Base-by-base conservation (phyloP, 2,113 vertebrate genomes). In the Lepisosteus osseus region DNA sequence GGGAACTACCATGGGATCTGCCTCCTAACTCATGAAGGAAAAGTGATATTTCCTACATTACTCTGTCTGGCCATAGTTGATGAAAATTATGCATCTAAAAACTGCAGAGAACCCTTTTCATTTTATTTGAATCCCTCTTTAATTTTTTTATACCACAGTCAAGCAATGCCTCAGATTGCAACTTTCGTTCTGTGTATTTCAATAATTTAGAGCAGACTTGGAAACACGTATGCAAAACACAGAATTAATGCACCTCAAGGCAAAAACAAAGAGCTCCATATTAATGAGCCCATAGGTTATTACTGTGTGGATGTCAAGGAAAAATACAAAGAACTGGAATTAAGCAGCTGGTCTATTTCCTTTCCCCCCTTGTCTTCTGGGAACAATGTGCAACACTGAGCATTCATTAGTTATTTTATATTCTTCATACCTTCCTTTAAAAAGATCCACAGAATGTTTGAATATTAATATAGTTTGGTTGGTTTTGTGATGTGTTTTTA, bases 351-450 rank as follows among this genome's bases (percentile, higher is more conserved):
- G 8, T 45, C 9, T 41, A 6, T 55, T 69, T 44, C 3, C 11
- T 69, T 61, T 69, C 59, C 29, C 41, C n/a, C 11, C 12, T 41
- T 64, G n/a, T 74, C 61, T 70, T 70, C 56, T 56, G 54, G 54
- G 73, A 65, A 45, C 14, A 12, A 29, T 44, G 4, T 45, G 55
- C 68, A 44, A 6, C 29, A 68, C 55, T 47, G 54, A 41, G 54
- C 56, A 40, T 68, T 54, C 29, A 70, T 70, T n/a, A 57, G 15
- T 69, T 69, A 69, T 57, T 70, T 56, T 61, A 70, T 70, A 70
- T 70, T 14, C 4, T 13, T 70, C 68, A 11, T 43, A 68, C 29
- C 40, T 42, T 42, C 68, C 68, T 70, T 70, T 57, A 7, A 13
- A 57, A 13, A 29, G 68, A 61, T 70, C 68, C n/a, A 8, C 42